phyloP scores from a whole-genome alignment of 2,797 vertebrate genomes.

The Chaetophractus vellerosus region DNA sequence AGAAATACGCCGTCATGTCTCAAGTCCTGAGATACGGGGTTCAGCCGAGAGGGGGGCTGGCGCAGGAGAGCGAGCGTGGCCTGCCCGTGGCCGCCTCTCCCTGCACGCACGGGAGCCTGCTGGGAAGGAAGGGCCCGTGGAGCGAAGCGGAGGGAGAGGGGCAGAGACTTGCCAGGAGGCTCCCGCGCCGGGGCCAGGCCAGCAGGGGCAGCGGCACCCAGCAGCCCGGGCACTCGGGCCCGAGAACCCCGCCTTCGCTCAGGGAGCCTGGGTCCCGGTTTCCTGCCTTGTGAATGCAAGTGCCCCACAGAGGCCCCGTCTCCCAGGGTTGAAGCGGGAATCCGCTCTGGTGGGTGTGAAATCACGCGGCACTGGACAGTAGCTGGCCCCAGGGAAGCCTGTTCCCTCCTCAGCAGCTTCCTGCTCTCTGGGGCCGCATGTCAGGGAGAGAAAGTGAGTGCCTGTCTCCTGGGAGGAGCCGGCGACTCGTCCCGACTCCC shows the following conservation, averaged over 20 bases:
- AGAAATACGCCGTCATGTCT: no score
- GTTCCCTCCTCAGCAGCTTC: neutral
- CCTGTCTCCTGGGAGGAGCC: accelerated
- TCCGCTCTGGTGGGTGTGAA: neutral
- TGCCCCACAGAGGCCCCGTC: neutral
- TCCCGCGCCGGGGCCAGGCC: neutral
- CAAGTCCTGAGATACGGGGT: no score
- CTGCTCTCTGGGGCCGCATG: neutral
- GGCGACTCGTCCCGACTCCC: accelerated
- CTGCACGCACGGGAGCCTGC: neutral
- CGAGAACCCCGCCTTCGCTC: accelerated
- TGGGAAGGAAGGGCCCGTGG: accelerated
- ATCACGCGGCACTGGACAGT: accelerated
- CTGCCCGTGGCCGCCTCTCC: no score
- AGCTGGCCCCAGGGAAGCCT: accelerated
- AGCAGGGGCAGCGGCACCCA: accelerated
- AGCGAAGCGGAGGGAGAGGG: neutral
- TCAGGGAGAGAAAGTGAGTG: neutral
- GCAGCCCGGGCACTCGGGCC: neutral
- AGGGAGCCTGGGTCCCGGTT: neutral
- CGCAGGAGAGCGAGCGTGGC: no score
- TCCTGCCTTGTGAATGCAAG: neutral
- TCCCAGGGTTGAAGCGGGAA: accelerated
- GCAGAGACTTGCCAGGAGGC: neutral
- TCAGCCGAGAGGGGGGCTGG: no score